Evolutionary conservation across 2,113 vertebrate genomes (phyloP).

Genomic region (Lethenteron reissneri): DNA sequence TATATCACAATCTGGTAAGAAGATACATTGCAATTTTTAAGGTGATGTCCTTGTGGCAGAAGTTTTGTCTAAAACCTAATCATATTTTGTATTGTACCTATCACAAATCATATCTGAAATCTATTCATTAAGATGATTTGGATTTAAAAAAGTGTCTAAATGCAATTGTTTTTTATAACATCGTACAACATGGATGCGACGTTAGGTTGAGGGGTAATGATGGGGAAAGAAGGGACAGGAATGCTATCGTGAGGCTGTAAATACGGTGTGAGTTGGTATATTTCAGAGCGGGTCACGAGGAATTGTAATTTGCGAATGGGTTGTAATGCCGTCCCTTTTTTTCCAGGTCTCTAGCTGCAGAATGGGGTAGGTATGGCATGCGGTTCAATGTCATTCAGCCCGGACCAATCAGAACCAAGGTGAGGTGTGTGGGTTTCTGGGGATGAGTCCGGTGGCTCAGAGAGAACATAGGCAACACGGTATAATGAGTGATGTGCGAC

Average conservation of each 20-base stretch:
- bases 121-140: no score
- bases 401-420: conserved; percentile 84
- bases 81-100: no score
- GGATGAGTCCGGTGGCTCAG: background rate
- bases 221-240: no score
- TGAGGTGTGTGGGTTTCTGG: conserved; percentile 12
- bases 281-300: background rate
- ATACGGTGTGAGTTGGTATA: background rate
- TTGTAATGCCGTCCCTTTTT: conserved; percentile 12
- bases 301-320: background rate
- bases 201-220: background rate
- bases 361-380: conserved; percentile 78
- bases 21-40: no score
- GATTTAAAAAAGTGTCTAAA: no score
- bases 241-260: no score
- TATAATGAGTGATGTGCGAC: no score
- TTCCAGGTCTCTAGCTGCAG: conserved; percentile 65
- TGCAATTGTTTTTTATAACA: background rate
- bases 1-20: no score
- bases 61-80: no score
- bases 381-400: conserved; percentile 92
- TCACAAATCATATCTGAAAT: no score
- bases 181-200: background rate
- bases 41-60: no score
- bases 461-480: background rate